phyloP scores from a whole-genome alignment of 1,140 invertebrate genomes.

The Spodoptera litura region DNA sequence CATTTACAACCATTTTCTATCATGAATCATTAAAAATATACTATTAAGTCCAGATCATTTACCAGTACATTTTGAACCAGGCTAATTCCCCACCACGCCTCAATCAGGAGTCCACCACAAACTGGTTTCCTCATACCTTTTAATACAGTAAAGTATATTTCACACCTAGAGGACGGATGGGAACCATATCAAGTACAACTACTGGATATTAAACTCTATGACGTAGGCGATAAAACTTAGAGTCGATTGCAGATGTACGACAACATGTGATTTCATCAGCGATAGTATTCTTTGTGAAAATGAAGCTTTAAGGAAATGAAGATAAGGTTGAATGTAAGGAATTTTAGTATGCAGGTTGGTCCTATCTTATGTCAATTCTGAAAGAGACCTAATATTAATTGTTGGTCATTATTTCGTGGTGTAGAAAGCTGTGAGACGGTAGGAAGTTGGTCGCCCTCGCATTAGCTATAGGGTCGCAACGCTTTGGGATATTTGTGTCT shows the following conservation, averaged over 20 bases:
- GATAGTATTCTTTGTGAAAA: constrained; percentile 12
- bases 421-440: constrained; percentile 44
- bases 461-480: constrained; percentile 48
- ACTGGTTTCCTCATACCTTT: constrained; percentile 32
- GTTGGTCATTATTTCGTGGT: constrained; percentile 44
- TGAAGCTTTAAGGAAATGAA: constrained; percentile 12
- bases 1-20: constrained; percentile 35
- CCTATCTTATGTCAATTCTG: constrained; percentile 42
- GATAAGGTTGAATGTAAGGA: constrained; percentile 21
- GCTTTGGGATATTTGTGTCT: constrained; percentile 20
- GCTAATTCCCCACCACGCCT: constrained; percentile 3
- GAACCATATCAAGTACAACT: constrained; percentile 23
- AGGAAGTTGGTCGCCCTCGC: constrained; percentile 37
- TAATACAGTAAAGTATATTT: constrained; percentile 43
- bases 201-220: constrained; percentile 38
- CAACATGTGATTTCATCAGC: constrained; percentile 30
- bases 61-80: constrained; percentile 32
- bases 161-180: constrained; percentile 40
- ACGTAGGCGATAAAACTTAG: constrained; percentile 7
- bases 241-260: constrained; percentile 17
- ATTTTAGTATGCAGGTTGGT: constrained; percentile 10
- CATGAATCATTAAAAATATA: constrained; percentile 48
- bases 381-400: constrained; percentile 48
- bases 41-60: constrained; percentile 37
- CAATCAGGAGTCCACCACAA: constrained; percentile 19